A percentile compares a stretch with the other conserved stretches of the same genome.
These are phyloP conservation scores for Rhineura floridana DNA, from an alignment of 2,113 vertebrate genomes.

Conservation along the genomic window DNA sequence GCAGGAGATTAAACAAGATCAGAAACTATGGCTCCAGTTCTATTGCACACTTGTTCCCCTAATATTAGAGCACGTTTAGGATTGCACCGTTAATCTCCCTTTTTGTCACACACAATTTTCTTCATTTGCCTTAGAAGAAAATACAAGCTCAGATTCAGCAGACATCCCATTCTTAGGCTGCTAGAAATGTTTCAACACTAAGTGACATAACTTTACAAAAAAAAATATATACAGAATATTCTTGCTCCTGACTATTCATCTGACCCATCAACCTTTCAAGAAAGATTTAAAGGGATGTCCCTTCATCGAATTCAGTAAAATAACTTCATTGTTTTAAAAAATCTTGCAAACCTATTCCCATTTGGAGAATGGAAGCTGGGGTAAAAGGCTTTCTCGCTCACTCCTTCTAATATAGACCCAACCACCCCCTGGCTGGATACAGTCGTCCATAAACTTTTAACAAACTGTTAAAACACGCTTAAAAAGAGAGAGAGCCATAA, in stretches of 20 bases:
- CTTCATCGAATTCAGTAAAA: background rate
- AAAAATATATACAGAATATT: background rate
- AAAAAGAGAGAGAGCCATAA: too few relatives aligned
- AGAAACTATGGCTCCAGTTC: too few relatives aligned
- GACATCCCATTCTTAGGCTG: background rate
- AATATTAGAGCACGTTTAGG: background rate
- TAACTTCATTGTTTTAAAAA: background rate
- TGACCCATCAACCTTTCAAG: background rate
- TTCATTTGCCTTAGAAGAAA: background rate
- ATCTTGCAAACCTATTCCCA: background rate
- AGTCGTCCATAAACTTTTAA: background rate
- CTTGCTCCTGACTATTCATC: background rate
- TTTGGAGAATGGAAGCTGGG: background rate
- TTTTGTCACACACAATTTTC: background rate
- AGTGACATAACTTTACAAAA: background rate
- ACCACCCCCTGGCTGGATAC: background rate
- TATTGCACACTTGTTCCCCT: too few relatives aligned
- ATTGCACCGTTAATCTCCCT: background rate
- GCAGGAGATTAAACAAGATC: background rate
- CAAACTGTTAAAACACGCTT: background rate
- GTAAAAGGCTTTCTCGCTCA: background rate
- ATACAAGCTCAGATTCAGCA: background rate
- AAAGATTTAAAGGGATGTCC: background rate
- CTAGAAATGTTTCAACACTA: background rate
- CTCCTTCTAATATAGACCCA: conserved; percentile 28